Evolutionary conservation across 2,888 invertebrate species (phyloP).

Genomic region (Aporophyla nigra): DNA sequence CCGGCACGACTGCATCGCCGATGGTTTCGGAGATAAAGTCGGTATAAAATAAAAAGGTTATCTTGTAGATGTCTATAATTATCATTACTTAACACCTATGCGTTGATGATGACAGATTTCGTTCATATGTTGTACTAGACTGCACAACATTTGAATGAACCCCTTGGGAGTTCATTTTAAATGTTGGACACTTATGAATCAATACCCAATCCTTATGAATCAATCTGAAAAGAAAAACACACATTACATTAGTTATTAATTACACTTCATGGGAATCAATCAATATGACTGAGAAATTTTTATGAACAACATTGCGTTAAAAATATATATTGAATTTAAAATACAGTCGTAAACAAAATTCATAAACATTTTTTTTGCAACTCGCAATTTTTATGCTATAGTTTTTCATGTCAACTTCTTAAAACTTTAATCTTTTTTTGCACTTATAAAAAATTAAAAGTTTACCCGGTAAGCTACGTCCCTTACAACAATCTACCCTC

Average conservation of each 20-base stretch:
- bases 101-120: constrained; percentile 11
- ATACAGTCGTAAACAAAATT: constrained; percentile 18
- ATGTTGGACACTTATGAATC: no score
- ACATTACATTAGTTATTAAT: no score
- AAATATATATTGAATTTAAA: neutral
- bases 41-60: constrained; percentile 17
- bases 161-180: no score
- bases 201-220: no score
- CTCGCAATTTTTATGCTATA: neutral
- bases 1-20: constrained; percentile 17
- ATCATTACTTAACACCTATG: neutral
- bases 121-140: neutral
- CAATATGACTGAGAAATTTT: neutral
- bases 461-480: neutral
- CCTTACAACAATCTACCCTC: constrained; percentile 2
- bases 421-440: neutral
- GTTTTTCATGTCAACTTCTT: neutral
- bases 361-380: neutral
- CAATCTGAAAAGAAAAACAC: neutral
- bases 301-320: neutral
- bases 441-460: neutral
- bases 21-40: constrained; percentile 29
- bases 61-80: constrained; percentile 15
- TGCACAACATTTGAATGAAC: no score
- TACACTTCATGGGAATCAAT: neutral